These are phyloP conservation scores for Scaptomyza montana DNA, from an alignment of 1,140 invertebrate genomes.

Conservation along the genomic window DNA sequence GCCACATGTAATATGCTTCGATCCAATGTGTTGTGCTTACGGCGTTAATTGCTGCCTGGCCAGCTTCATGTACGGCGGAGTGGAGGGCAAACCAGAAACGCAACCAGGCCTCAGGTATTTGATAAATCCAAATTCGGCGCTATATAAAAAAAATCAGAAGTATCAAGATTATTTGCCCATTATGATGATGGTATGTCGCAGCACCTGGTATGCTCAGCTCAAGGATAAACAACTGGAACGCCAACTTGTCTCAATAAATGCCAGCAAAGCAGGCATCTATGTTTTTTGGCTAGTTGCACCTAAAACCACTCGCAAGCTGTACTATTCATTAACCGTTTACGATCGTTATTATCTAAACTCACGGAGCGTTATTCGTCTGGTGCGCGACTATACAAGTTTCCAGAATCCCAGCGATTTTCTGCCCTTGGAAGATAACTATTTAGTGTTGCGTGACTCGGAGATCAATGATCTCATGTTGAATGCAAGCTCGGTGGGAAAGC, in stretches of 20 bases:
- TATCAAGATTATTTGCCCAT: constrained; percentile 38
- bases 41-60: constrained; percentile 22
- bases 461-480: not conserved
- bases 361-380: constrained; percentile 35
- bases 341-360: constrained; percentile 39
- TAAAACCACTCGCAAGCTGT: constrained; percentile 6
- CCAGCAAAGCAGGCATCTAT: constrained; percentile 23
- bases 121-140: constrained; percentile 21
- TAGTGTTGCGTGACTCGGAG: constrained; percentile 44
- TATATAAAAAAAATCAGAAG: constrained; percentile 4
- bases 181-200: constrained; percentile 41
- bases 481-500: not conserved
- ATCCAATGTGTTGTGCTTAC: constrained; percentile 4
- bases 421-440: constrained; percentile 19
- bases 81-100: not conserved
- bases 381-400: constrained; percentile 20
- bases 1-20: constrained; percentile 7
- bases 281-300: constrained; percentile 53
- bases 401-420: constrained; percentile 53
- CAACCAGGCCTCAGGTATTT: constrained; percentile 21
- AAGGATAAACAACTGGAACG: constrained; percentile 32
- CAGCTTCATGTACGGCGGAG: constrained; percentile 43
- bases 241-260: constrained; percentile 11
- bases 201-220: constrained; percentile 42
- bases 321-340: constrained; percentile 49